A percentile compares a stretch with the other conserved stretches of the same genome.
phyloP scores from a whole-genome alignment of 1,140 invertebrate genomes.

The Brachionus sp. region DNA sequence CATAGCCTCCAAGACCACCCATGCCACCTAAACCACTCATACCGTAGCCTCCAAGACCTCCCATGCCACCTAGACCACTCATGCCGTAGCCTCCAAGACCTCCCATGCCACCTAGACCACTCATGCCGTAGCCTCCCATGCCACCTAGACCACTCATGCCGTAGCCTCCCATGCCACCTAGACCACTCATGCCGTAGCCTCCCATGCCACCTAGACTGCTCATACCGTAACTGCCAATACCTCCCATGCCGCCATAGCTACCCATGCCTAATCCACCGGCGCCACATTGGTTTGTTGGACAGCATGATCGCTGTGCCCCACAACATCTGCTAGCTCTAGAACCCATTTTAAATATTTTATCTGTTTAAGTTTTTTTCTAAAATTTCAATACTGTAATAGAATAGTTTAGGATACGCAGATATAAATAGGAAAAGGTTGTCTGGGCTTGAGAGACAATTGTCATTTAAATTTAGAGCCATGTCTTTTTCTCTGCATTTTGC shows the following conservation, averaged over 20 bases:
- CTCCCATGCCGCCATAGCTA: background rate
- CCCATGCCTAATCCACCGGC: background rate
- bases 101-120: background rate
- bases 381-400: background rate
- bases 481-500: background rate
- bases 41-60: background rate
- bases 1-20: background rate
- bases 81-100: background rate
- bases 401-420: background rate
- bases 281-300: background rate
- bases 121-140: background rate
- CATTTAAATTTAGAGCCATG: background rate
- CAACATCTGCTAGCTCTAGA: background rate
- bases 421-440: background rate
- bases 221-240: background rate
- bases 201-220: too few relatives aligned
- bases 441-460: background rate
- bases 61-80: background rate
- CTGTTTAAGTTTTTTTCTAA: background rate
- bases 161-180: background rate
- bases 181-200: background rate
- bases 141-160: background rate
- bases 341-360: background rate
- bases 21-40: background rate
- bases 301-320: background rate